Evolutionary conservation across 2,888 invertebrate species (phyloP), one percentile per base, ranked within the genome.

Genomic region (Ophion ellenae): DNA sequence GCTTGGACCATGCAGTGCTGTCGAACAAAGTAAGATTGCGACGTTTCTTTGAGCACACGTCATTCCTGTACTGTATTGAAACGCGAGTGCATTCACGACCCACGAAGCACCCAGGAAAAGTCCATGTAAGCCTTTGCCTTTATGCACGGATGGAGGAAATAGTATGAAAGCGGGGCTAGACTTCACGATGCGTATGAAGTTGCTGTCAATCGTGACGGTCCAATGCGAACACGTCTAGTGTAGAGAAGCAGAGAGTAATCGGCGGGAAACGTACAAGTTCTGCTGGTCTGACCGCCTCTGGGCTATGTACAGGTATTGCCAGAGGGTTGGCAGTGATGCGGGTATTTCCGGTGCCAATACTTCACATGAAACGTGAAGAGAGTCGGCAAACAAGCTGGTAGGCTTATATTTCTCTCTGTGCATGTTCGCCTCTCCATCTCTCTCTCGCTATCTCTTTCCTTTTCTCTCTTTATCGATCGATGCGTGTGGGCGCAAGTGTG

Each of bases 221-320:
- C n/a, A 24, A 69, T 69, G 11, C 17, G 14, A 28, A 11, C 53
- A 57, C 40, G 28, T 75, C 47, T n/a, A 59, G 36, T 74, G 69
- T 67, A 75, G 74, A 74, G 32, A n/a, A 63, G 61, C 64, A 57
- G 28, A 24, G 28, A 24, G n/a, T 64, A 66, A 83, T 83, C 64
- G 40, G 63, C 24, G 24, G 63, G 53, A 47, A 77, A 53, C 11
- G 40, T 47, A 73, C 17, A 7, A 63, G 64, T 47, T 74, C 47
- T 14, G 59, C n/a, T 45, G 36, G 45, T 74, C 47, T 67, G 28
- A 53, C 32, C 45, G 57, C 64, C 45, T 69, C 36, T 70, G 11
- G 79, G 57, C 63, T 57, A 17, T 47, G 61, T 53, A 61, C 36
- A 83, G 59, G 59, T 36, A 20, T 74, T 20, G 32, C 45, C 67